These are phyloP conservation scores for Macropis europaea DNA, from an alignment of 2,888 invertebrate genomes.

Conservation along the genomic window DNA sequence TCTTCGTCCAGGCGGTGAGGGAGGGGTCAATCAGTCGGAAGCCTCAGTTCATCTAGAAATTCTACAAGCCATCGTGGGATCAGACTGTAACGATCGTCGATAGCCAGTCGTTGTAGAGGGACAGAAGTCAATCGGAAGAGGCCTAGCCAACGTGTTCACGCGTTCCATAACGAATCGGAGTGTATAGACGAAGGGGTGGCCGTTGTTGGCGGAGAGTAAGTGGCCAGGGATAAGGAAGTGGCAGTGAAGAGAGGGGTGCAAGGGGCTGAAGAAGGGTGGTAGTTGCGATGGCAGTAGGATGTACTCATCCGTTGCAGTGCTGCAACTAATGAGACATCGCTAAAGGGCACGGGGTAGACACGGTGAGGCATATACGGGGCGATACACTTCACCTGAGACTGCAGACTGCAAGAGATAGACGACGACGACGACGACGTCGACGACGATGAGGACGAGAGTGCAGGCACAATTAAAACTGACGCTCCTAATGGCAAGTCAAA, in stretches of 20 bases:
- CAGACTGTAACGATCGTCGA: too few species aligned
- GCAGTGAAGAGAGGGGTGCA: slow-evolving; percentile 72
- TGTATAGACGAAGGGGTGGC: slow-evolving; percentile 19
- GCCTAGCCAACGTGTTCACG: neutral
- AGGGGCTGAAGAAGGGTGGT: slow-evolving; percentile 46
- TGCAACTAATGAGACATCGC: slow-evolving; percentile 77
- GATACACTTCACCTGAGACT: slow-evolving; percentile 79
- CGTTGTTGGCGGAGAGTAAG: slow-evolving; percentile 59
- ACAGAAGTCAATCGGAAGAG: neutral
- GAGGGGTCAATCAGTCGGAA: too few species aligned
- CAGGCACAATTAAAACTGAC: slow-evolving; percentile 80
- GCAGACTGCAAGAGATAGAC: slow-evolving; percentile 74
- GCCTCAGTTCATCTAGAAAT: too few species aligned
- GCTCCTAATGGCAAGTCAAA: slow-evolving; percentile 80
- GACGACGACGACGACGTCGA: slow-evolving; percentile 61
- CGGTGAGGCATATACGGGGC: slow-evolving; percentile 71
- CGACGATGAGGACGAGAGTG: slow-evolving; percentile 72
- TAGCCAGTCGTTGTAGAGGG: too few species aligned
- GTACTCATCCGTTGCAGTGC: slow-evolving; percentile 80
- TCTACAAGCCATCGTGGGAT: too few species aligned
- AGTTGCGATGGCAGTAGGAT: slow-evolving; percentile 70
- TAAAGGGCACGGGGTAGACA: slow-evolving; percentile 78
- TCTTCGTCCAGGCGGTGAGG: too few species aligned
- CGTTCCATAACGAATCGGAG: slow-evolving; percentile 32
- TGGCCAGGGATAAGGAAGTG: slow-evolving; percentile 77